Percentiles rank a stretch among this genome's conserved stretches.
Conservation (phyloP, 2,888 invertebrate genomes). For the Cheilosia scutellata region DNA sequence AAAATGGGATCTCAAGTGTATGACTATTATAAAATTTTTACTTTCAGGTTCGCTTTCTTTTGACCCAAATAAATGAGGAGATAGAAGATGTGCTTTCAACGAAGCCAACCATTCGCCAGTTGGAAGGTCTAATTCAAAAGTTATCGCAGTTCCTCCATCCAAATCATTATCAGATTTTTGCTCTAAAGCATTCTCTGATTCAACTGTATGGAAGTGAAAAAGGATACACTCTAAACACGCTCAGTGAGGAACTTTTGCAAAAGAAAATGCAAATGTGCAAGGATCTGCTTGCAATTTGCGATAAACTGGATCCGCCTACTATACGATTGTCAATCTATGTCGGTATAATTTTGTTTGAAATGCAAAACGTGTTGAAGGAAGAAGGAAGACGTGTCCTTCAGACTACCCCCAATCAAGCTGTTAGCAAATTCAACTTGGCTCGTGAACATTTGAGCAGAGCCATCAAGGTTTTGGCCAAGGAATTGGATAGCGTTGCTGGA, state of each 20-base stretch:
- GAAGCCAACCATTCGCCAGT: constrained; percentile 86
- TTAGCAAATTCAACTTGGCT: constrained; percentile 76
- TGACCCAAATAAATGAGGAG: constrained; percentile 90
- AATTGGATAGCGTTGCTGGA: constrained; percentile 81
- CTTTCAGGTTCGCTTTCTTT: constrained; percentile 85
- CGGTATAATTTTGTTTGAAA: constrained; percentile 91
- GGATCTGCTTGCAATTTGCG: constrained; percentile 87
- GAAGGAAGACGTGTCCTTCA: constrained; percentile 83
- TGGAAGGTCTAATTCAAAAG: constrained; percentile 88
- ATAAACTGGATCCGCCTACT: constrained; percentile 89
- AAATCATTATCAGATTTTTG: constrained; percentile 93
- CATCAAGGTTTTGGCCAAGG: constrained; percentile 80
- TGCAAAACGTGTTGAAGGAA: constrained; percentile 86
- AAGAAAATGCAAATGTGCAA: constrained; percentile 89
- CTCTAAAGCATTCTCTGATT: constrained; percentile 92
- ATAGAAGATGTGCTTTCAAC: constrained; percentile 87
- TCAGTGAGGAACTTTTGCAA: constrained; percentile 86
- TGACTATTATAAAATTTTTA: not conserved
- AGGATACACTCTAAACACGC: constrained; percentile 85
- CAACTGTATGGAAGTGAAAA: constrained; percentile 91
- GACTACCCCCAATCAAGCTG: constrained; percentile 37
- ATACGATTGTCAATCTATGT: constrained; percentile 90
- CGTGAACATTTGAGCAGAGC: constrained; percentile 79
- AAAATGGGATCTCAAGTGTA: not conserved
- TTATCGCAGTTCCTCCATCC: constrained; percentile 91